These are phyloP conservation scores for Grammomys dolichurus DNA, from an alignment of 2,113 vertebrate genomes.

Conservation along the genomic window DNA sequence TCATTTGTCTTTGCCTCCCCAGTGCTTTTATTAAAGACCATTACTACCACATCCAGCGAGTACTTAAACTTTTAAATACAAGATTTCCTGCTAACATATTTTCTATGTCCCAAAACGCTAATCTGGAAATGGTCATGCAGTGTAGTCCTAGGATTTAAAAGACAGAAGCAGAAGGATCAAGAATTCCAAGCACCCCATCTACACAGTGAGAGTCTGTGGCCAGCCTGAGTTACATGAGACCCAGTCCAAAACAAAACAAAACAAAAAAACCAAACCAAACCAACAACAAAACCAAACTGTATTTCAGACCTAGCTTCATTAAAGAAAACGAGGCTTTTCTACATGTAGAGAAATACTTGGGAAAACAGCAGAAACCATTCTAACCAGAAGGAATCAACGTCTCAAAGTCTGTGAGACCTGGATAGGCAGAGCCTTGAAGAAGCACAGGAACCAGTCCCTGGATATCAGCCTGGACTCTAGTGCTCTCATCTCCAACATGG, in stretches of 20 bases:
- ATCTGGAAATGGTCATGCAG: not conserved
- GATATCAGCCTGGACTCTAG: not conserved
- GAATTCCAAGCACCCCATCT: not conserved
- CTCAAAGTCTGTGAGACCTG: not conserved
- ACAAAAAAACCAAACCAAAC: not conserved
- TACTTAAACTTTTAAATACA: not conserved
- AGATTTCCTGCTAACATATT: not conserved
- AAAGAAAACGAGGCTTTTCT: not conserved
- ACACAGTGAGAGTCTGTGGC: not conserved
- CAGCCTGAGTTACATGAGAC: not conserved
- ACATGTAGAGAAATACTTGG: not conserved
- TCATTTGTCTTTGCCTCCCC: too few relatives aligned
- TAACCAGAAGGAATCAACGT: not conserved
- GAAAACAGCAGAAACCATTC: not conserved
- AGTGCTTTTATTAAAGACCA: too few relatives aligned
- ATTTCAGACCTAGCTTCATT: not conserved
- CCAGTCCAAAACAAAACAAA: not conserved
- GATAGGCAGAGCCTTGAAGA: not conserved
- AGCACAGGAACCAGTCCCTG: not conserved
- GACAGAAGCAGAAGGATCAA: not conserved
- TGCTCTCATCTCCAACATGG: not conserved
- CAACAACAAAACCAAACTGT: not conserved
- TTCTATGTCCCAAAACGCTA: not conserved
- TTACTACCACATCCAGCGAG: too few relatives aligned
- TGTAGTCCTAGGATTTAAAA: not conserved